phyloP scores from a whole-genome alignment of 2,888 invertebrate genomes.

The Drosophila putrida region DNA sequence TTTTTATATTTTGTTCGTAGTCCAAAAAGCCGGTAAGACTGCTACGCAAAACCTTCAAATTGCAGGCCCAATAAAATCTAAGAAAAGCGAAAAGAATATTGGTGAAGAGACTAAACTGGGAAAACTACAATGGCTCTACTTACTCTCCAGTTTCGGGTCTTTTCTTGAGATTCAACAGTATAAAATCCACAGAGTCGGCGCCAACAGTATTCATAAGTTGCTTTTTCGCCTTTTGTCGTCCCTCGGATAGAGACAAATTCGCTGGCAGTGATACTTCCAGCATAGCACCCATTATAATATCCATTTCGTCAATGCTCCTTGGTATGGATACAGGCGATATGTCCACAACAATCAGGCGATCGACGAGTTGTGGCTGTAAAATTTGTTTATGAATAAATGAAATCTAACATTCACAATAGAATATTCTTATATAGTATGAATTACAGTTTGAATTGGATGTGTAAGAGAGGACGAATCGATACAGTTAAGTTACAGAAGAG shows the following conservation, averaged over 20 bases:
- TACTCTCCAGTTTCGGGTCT: slow-evolving; percentile 80
- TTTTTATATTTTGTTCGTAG: slow-evolving; percentile 46
- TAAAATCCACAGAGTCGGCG: slow-evolving; percentile 89
- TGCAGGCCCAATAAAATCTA: slow-evolving; percentile 91
- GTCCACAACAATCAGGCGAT: slow-evolving; percentile 90
- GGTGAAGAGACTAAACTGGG: not conserved
- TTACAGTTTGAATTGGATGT: no score
- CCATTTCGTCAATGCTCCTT: slow-evolving; percentile 88
- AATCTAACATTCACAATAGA: no score
- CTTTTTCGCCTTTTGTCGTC: slow-evolving; percentile 89
- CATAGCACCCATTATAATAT: slow-evolving; percentile 89
- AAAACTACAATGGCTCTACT: slow-evolving; percentile 24
- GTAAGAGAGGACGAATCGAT: no score
- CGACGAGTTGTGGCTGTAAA: slow-evolving; percentile 87
- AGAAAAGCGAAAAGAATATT: not conserved
- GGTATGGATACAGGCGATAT: slow-evolving; percentile 88
- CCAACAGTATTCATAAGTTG: slow-evolving; percentile 86
- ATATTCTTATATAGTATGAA: no score
- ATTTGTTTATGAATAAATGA: not conserved
- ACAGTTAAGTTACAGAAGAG: no score
- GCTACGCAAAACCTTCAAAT: slow-evolving; percentile 90
- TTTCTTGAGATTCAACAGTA: slow-evolving; percentile 94
- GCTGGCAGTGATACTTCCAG: slow-evolving; percentile 87
- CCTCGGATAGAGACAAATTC: slow-evolving; percentile 89
- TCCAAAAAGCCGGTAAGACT: slow-evolving; percentile 86